Conservation (phyloP, 2,888 invertebrate species). For the Patella depressa region DNA sequence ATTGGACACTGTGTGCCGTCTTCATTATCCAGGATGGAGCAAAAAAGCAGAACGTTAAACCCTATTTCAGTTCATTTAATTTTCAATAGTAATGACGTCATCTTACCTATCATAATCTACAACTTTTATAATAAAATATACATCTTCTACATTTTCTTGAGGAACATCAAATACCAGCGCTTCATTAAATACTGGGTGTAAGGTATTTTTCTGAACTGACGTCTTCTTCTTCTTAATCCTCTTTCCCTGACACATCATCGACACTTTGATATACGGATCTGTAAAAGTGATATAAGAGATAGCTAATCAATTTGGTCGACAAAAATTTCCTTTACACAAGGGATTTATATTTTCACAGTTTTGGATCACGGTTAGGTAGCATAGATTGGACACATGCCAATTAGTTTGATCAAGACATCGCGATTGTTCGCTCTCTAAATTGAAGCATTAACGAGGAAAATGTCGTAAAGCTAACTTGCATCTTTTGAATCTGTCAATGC, state of each 20-base stretch:
- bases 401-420: not conserved
- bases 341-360: not conserved
- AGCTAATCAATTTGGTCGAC: too few species aligned
- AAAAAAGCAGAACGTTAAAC: not conserved
- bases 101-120: constrained; percentile 89
- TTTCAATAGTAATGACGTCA: too few species aligned
- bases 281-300: constrained; percentile 32
- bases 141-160: constrained; percentile 82
- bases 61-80: too few species aligned
- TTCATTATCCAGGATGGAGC: not conserved
- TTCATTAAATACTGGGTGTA: constrained; percentile 93
- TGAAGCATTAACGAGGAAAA: too few species aligned
- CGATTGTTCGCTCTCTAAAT: too few species aligned
- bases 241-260: constrained; percentile 88
- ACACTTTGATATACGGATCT: constrained; percentile 96
- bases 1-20: too few species aligned
- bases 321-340: too few species aligned
- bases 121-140: constrained; percentile 86
- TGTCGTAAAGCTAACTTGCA: too few species aligned
- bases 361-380: not conserved
- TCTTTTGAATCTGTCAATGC: too few species aligned
- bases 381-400: not conserved
- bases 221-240: constrained; percentile 95
- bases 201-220: constrained; percentile 87
- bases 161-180: constrained; percentile 93